Evolutionary conservation across 2,888 invertebrate genomes (phyloP), one percentile per base, ranked within the genome.

Genomic region (Tetropium fuscum): DNA sequence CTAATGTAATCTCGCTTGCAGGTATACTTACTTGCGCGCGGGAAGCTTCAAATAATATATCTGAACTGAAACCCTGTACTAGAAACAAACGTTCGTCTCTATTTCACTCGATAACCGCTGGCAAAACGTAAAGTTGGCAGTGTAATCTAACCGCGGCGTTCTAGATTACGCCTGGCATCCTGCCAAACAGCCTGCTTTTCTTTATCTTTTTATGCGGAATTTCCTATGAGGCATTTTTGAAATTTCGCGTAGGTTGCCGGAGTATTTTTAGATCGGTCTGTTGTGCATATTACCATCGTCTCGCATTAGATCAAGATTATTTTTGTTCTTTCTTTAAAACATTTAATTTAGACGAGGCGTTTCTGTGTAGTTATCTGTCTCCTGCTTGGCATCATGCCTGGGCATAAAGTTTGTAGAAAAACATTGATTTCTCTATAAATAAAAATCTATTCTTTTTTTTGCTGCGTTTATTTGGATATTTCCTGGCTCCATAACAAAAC

Each of bases 171-270:
- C 27, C 38, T 51, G 51, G 51, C 51, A 16, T 18, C 25, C 18
- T 8, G 51, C 51, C 51, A 51, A 40, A 8, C 16, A 16, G 27
- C 10, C 27, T 25, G 38, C 38, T n/a, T 51, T 40, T 40, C 40
- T 40, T 27, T 40, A 40, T n/a, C 51, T 38, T 51, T 51, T 51
- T 51, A 8, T 51, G 27, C 51, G 51, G 51, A 51, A 51, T 51
- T 51, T 51, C 51, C 51, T 51, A 51, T 51, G 51, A 51, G 27
- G 40, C 40, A 51, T 51, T 38, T 51, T 40, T 38, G 27, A 40
- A 40, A 51, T 51, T 44, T 51, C 40, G 51, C 27, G 51, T 51
- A 27, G 51, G 51, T 40, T 25, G 38, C n/a, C 15, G 13, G 18
- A 15, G 22, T 40, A 40, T 51, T 51, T 51, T 27, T 18, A 25